Evolutionary conservation across 2,888 invertebrate genomes (phyloP), one percentile per base, ranked within the genome.

Genomic region (Galeopsomyia nigrocyanea): DNA sequence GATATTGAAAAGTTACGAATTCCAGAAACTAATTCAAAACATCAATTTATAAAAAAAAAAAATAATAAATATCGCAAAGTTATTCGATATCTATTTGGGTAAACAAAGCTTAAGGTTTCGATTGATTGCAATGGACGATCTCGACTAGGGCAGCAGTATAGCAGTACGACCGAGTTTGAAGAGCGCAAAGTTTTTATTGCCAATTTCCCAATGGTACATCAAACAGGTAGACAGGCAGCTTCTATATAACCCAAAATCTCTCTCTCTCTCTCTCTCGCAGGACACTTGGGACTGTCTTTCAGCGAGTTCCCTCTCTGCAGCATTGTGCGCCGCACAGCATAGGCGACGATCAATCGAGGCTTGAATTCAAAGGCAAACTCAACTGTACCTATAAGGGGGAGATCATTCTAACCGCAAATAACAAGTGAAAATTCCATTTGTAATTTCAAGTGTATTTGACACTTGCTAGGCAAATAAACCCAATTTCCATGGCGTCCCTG

Each of bases 341-440:
- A 46, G 46, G 39, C 39, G 10, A 67, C 67, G 62, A 72, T 72
- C 67, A 72, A 67, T 71, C 61, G 61, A 49, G 21, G 31, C 47
- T 26, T 39, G 16, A 66, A 57, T 66, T 57, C 66, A 31, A 72
- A 62, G 49, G 61, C 55, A 71, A 65, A 71, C 60, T 51, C 61
- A 26, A 21, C 22, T 26, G 7, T 3, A 53, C 10, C 3, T 53
- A 21, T 56, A 22, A 2, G 56, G 56, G 9, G 3, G 1, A 56
- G 1, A 56, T 14, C 13, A 56, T 39, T 1, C 10, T 17, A 56
- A 56, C 21, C 7, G 14, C 13, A 14, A 14, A 56, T 19, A 13
- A 22, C 14, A 19, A 19, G 14, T 14, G 22, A 56, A 10, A 55
- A 55, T 17, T 19, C 10, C 55, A 7, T 17, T 7, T 10, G 31